Evolutionary conservation across 2,113 vertebrate species (phyloP).

Genomic region (Myotis lucifugus): DNA sequence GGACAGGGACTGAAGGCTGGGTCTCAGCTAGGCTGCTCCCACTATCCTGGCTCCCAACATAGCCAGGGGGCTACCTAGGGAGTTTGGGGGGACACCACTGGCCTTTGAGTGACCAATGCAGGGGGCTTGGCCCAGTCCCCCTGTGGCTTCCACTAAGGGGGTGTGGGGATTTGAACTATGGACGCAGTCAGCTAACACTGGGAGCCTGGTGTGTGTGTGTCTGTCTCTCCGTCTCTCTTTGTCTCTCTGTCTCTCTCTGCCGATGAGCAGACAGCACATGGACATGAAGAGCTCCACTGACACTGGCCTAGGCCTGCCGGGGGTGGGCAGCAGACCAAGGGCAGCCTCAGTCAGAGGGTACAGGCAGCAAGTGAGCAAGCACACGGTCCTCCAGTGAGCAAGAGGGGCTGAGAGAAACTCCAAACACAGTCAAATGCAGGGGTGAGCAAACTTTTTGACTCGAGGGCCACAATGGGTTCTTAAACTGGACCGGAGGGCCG

Average conservation of each 20-base stretch:
- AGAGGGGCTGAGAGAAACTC: neutral
- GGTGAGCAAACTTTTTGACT: no score
- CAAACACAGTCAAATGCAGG: neutral
- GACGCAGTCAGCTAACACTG: neutral
- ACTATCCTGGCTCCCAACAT: neutral
- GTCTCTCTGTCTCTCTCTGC: neutral
- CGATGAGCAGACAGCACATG: accelerated
- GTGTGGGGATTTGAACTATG: neutral
- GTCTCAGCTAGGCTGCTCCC: neutral
- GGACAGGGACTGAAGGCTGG: neutral
- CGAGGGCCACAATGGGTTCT: no score
- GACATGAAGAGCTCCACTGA: neutral
- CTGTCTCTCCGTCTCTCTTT: accelerated
- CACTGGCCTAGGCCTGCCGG: neutral
- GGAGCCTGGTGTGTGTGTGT: no score
- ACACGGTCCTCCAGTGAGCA: neutral
- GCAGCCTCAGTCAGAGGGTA: neutral
- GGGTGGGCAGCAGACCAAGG: neutral
- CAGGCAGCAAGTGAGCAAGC: neutral
- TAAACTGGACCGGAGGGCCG: no score
- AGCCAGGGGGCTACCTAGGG: neutral
- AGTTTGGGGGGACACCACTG: neutral
- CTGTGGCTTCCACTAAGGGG: neutral
- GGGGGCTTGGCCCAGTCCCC: neutral
- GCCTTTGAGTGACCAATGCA: neutral